Conservation (phyloP, 2,113 vertebrate species). For the Lophotis ruficrista region DNA sequence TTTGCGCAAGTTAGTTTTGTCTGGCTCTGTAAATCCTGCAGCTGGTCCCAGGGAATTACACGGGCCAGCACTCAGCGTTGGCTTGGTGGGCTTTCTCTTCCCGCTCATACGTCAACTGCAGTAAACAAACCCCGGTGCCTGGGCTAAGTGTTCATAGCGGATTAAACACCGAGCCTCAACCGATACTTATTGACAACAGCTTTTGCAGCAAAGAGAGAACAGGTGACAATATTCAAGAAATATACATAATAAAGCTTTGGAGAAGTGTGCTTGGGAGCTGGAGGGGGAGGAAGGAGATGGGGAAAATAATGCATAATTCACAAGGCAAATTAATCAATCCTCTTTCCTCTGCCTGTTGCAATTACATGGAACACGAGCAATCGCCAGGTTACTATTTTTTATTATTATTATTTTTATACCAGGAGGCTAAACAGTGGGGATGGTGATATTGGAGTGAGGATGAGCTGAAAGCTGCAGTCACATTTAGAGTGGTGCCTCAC, state of each 20-base stretch:
- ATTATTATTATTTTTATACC: neutral
- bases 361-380: conserved; percentile 61
- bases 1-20: neutral
- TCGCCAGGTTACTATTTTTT: conserved; percentile 13
- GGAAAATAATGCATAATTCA: conserved; percentile 78
- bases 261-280: conserved; percentile 23
- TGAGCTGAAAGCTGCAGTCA: neutral
- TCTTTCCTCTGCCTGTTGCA: conserved; percentile 72
- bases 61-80: neutral
- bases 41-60: conserved; percentile 35
- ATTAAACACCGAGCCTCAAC: conserved; percentile 28
- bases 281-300: neutral
- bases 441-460: neutral
- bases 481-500: conserved; percentile 40
- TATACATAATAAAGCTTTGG: conserved; percentile 71
- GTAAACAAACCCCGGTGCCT: neutral
- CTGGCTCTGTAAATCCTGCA: conserved; percentile 21
- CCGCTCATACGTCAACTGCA: fast-evolving
- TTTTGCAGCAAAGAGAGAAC: conserved; percentile 28
- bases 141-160: neutral
- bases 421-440: neutral
- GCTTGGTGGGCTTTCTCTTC: neutral
- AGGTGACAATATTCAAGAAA: conserved; percentile 59
- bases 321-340: conserved; percentile 76
- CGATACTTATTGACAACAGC: conserved; percentile 34